Conservation (phyloP, 2,888 invertebrate species). For the Cerceris rybyensis region DNA sequence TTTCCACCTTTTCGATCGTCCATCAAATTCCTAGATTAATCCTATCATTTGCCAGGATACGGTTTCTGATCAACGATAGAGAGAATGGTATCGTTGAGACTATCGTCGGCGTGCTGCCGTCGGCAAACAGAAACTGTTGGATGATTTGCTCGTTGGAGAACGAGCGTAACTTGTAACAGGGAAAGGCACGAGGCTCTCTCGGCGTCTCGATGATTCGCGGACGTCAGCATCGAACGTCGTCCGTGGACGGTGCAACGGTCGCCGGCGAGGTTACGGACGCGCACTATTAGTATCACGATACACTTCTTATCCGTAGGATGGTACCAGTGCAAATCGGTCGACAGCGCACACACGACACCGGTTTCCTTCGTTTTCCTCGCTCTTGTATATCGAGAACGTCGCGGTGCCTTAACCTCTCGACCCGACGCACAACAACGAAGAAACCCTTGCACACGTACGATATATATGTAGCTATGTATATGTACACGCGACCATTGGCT, state of each 20-base stretch:
- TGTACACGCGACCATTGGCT: conserved; percentile 18
- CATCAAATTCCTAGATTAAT: not conserved
- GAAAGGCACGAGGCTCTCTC: conserved; percentile 40
- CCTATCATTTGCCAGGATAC: not conserved
- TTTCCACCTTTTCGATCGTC: not conserved
- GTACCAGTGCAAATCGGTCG: conserved; percentile 34
- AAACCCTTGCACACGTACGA: conserved; percentile 16
- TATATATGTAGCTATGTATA: conserved; percentile 9
- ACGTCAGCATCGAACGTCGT: conserved; percentile 37
- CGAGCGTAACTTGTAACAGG: conserved; percentile 6
- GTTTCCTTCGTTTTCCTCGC: conserved; percentile 54
- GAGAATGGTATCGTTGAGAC: not conserved
- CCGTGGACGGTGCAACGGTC: conserved; percentile 44
- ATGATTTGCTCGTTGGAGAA: not conserved
- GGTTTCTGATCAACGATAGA: not conserved
- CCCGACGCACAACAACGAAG: conserved; percentile 42
- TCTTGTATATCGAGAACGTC: conserved; percentile 56
- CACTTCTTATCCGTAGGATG: conserved; percentile 54
- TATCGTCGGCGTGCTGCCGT: conserved; percentile 12
- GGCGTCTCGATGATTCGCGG: conserved; percentile 28
- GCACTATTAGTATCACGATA: conserved; percentile 47
- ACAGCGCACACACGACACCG: conserved; percentile 56
- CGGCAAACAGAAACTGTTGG: conserved; percentile 2
- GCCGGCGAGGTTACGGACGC: conserved; percentile 44
- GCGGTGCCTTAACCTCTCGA: conserved; percentile 61